phyloP scores from a whole-genome alignment of 2,113 vertebrate species.

The Oriolus oriolus region DNA sequence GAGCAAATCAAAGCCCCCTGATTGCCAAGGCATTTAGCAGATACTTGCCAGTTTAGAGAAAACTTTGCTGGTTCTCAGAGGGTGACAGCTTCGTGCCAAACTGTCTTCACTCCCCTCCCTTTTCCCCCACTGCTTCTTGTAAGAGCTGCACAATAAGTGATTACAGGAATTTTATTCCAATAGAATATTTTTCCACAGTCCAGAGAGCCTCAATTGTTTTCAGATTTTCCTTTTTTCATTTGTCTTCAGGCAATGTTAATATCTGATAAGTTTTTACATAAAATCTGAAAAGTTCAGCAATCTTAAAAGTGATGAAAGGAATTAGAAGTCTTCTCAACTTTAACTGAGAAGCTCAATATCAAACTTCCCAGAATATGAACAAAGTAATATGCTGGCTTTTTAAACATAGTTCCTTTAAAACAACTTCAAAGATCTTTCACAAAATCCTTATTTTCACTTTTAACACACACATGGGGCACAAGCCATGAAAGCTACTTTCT shows the following conservation, averaged over 20 bases:
- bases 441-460: neutral
- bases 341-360: neutral
- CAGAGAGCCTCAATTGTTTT: neutral
- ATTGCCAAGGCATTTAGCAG: neutral
- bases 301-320: neutral
- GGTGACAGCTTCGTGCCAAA: neutral
- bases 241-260: neutral
- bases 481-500: neutral
- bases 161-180: neutral
- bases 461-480: neutral
- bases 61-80: neutral
- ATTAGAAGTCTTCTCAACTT: neutral
- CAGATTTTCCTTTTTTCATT: neutral
- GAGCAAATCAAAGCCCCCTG: neutral
- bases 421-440: neutral
- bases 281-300: neutral
- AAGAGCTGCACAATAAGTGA: slow-evolving; percentile 4
- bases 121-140: neutral
- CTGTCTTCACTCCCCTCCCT: neutral
- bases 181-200: neutral
- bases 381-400: neutral
- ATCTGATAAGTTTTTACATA: neutral
- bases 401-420: neutral
- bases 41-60: neutral
- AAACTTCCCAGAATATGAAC: neutral